Conservation (phyloP, 2,888 invertebrate genomes). For the Pammene fasciana region DNA sequence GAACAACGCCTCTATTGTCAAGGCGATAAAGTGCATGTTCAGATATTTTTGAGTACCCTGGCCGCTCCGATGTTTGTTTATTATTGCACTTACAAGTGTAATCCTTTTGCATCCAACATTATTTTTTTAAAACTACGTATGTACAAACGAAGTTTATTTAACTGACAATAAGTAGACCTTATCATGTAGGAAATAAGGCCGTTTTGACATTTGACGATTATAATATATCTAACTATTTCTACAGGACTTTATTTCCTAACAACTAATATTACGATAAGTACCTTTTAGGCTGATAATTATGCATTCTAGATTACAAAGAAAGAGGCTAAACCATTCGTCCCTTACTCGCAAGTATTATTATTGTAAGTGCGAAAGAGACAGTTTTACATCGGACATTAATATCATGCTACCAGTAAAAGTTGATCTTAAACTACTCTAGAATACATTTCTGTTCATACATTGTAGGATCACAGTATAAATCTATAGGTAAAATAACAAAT, state of each 20-base stretch:
- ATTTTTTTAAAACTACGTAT: neutral
- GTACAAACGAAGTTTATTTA: neutral
- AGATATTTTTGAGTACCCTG: no score
- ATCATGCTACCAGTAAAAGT: neutral
- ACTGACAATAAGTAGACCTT: neutral
- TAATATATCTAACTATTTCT: neutral
- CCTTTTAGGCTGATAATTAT: neutral
- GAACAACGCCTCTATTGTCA: no score
- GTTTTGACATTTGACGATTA: neutral
- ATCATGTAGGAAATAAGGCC: neutral
- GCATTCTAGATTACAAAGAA: neutral
- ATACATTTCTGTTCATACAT: neutral
- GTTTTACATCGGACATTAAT: neutral
- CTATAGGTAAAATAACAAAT: neutral
- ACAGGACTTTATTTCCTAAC: neutral
- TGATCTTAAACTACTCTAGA: neutral
- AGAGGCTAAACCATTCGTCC: neutral
- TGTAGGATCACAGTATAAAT: conserved; percentile 10
- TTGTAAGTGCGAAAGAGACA: neutral
- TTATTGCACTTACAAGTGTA: neutral
- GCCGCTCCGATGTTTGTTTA: no score
- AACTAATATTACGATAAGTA: conserved; percentile 3
- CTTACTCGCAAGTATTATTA: neutral
- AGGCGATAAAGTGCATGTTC: no score
- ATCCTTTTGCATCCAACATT: no score